Evolutionary conservation across 2,888 invertebrate species (phyloP), one percentile per base, ranked within the genome.

Genomic region (Achlya flavicornis): DNA sequence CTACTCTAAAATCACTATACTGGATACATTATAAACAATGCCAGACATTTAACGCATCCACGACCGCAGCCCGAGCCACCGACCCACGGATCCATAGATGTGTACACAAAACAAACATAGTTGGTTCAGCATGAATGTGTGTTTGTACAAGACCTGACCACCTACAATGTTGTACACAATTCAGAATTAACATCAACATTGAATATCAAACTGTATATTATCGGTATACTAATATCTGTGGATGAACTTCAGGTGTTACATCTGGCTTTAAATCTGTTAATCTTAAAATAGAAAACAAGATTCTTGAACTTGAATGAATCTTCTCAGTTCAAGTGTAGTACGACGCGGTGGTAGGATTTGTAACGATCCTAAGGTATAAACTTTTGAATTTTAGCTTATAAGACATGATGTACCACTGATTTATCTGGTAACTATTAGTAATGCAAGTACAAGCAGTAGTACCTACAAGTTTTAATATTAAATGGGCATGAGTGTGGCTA

Each of bases 151-250:
- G 16, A 53, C 53, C 53, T 53, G 53, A 19, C 53, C 53, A 53
- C 53, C 53, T 53, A 53, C 53, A 53, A 53, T n/a, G 53, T 19
- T 53, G 19, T 53, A 16, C 48, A 53, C 53, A 53, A 53, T 19
- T 19, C 53, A 19, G 53, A 19, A 19, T 19, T 53, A 53, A 53
- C 53, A 53, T 53, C 53, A 53, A 53, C 53, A 53, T 53, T 53
- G 10, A 19, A 53, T 19, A 53, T 19, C 19, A 53, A 53, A 53
- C 53, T 53, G 53, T 53, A 53, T 48, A 48, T 53, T 19, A 53
- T 16, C 10, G 8, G n/a, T 19, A 53, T 53, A 53, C 48, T 53
- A 53, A 53, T 53, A 53, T 53, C 53, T 53, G 19, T 19, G 19
- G 16, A 16, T 53, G 10, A 53, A 19, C 19, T 53, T 53, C 53